Base-by-base conservation (phyloP, 2,113 vertebrate genomes). In the Paracanthobrama guichenoti region DNA sequence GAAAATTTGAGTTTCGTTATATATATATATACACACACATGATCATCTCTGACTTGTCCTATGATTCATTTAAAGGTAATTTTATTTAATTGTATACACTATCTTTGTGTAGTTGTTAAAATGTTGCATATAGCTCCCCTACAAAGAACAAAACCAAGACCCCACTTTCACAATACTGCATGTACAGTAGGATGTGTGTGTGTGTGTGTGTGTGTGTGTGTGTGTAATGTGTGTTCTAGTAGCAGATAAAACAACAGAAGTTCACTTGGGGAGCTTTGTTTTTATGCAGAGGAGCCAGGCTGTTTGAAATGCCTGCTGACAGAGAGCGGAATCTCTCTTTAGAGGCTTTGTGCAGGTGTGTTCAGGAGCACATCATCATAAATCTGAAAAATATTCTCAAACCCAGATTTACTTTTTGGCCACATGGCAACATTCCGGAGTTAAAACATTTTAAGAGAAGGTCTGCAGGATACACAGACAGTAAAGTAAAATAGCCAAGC, bases 331-430 rank as follows among this genome's bases (percentile, higher is more conserved):
- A 72, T 90, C 73, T 84, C 42, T 59, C 72, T 79, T 85, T 8
- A 2, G 75, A 90, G 78, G 74, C 44, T 82, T 26, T 76, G 75
- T 9, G 66, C 84, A 87, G 66, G 82, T 91, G 89, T 83, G 83
- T 77, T 81, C 55, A 74, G 85, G 84, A 89, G 79, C 85, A n/a
- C 42, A 9, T 90, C 85, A 84, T 88, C 91, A 91, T 89, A 90
- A 86, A 88, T 88, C 83, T 79, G 79, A 64, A 28, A 42, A 28
- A 81, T 53, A 55, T 82, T 84, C 84, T 24, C 62, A 83, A 88
- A 72, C 73, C 85, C 89, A 90, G 81, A 88, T 91, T 89, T 89
- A 71, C 72, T 60, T 46, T 88, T 89, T 89, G 91, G 89, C 90
- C 71, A 50, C 53, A 48, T 83, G 83, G 85, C 81, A 84, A 87